A percentile compares a stretch with the other conserved stretches of the same genome.
These are phyloP conservation scores for Rhynchotus rufescens DNA, from an alignment of 2,797 vertebrate genomes.

Conservation along the genomic window DNA sequence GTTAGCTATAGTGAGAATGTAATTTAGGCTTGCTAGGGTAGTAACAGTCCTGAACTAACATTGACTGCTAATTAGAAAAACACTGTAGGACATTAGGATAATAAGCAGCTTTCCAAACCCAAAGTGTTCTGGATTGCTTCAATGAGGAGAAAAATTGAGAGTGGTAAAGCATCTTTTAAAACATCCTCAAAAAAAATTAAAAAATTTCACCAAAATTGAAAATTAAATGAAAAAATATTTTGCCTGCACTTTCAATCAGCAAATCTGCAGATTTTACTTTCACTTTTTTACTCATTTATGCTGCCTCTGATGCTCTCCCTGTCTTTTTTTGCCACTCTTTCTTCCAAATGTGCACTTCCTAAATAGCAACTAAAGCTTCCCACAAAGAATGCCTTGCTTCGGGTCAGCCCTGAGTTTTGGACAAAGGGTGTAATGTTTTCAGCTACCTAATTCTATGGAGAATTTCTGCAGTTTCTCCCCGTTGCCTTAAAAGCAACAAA, in stretches of 20 bases:
- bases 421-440: not conserved
- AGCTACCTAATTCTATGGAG: not conserved
- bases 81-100: not conserved
- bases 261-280: not conserved
- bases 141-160: not conserved
- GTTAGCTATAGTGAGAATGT: not conserved
- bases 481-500: not conserved
- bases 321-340: too few relatives aligned
- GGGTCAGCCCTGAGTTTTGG: not conserved
- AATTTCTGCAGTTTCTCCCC: not conserved
- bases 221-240: not conserved
- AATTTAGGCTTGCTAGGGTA: not conserved
- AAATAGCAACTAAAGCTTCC: too few relatives aligned
- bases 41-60: not conserved
- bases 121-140: not conserved
- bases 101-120: not conserved
- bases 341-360: too few relatives aligned
- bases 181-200: not conserved
- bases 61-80: slow-evolving; percentile 1
- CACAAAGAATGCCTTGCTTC: too few relatives aligned
- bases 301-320: not conserved
- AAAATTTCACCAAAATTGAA: not conserved
- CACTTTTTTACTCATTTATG: accelerated
- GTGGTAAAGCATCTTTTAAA: not conserved
- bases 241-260: not conserved